Evolutionary conservation across 2,113 vertebrate genomes (phyloP).

Genomic region (Romanogobio albipinnatus): DNA sequence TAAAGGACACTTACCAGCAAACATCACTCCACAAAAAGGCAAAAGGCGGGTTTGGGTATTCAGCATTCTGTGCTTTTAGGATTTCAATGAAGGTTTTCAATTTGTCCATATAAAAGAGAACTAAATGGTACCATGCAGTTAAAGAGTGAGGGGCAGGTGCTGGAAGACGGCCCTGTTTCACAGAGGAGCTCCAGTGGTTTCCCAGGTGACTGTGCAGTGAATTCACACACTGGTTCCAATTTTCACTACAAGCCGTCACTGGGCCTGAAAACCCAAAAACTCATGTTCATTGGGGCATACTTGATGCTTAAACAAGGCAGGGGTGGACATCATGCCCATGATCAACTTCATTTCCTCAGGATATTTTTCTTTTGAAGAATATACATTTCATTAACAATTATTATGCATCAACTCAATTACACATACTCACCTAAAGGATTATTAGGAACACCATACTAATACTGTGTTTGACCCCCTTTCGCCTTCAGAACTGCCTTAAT

Average conservation of each 20-base stretch:
- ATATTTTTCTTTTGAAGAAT: not conserved
- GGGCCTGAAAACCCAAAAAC: conserved; percentile 46
- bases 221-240: conserved; percentile 61
- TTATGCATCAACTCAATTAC: not conserved
- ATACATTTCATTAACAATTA: not conserved
- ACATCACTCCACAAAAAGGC: not conserved
- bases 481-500: no score
- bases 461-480: no score
- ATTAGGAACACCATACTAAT: no score
- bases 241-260: conserved; percentile 68
- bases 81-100: not conserved
- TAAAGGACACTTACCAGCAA: not conserved
- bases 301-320: not conserved
- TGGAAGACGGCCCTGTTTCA: conserved; percentile 55
- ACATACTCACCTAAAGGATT: no score
- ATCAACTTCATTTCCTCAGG: not conserved
- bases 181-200: conserved; percentile 52
- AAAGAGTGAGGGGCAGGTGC: not conserved
- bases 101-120: not conserved
- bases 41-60: not conserved
- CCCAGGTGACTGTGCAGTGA: conserved; percentile 60
- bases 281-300: conserved; percentile 26
- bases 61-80: not conserved
- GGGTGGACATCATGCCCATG: not conserved
- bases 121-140: not conserved